A percentile compares a stretch with the other conserved stretches of the same genome.
These are phyloP conservation scores for Steatocranus sp. DNA, from an alignment of 2,797 vertebrate species.

Conservation along the genomic window DNA sequence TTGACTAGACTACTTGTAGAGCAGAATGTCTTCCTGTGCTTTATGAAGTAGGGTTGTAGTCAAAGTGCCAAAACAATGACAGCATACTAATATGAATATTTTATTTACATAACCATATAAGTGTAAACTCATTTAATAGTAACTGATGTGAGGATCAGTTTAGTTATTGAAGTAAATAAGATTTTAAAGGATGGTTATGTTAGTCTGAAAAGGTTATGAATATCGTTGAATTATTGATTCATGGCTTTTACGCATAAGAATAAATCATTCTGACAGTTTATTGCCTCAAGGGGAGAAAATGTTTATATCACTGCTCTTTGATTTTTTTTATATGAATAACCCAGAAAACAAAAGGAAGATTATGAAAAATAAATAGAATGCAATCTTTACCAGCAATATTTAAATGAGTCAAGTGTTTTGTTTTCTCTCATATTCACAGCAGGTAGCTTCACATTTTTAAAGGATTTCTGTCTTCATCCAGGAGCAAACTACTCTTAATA, in stretches of 20 bases:
- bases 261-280: constrained; percentile 41
- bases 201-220: constrained; percentile 5
- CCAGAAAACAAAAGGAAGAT: neutral
- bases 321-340: neutral
- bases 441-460: neutral
- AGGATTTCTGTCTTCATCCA: neutral
- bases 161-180: neutral
- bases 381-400: neutral
- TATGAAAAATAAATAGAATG: neutral
- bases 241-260: neutral
- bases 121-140: neutral
- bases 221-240: constrained; percentile 26
- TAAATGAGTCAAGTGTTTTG: neutral
- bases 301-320: neutral
- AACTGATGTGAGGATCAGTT: neutral
- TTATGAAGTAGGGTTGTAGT: neutral
- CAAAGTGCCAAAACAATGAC: neutral
- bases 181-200: neutral
- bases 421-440: neutral
- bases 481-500: neutral
- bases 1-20: neutral
- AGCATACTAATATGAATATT: neutral
- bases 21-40: neutral
- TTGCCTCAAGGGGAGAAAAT: neutral
- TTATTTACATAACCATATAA: neutral